Conservation (phyloP, 2,888 invertebrate species). For the Sphecodes monilicornis region DNA sequence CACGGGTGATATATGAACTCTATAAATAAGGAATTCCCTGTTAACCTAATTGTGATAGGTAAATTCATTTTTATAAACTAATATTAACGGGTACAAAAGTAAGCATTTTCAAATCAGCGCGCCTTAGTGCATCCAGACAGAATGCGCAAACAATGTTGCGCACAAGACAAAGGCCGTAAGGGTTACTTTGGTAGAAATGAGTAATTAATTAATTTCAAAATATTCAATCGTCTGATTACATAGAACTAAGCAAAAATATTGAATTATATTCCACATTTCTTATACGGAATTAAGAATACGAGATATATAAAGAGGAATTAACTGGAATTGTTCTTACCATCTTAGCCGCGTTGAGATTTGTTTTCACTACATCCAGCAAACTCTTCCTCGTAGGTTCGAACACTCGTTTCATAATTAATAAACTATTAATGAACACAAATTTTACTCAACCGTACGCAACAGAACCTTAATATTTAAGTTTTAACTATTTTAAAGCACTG, state of each 20-base stretch:
- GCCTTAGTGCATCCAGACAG: neutral
- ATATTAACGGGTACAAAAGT: neutral
- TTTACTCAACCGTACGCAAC: neutral
- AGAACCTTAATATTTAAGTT: neutral
- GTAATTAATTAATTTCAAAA: neutral
- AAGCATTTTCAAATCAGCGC: neutral
- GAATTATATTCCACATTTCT: neutral
- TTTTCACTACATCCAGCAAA: slow-evolving; percentile 70
- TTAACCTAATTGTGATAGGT: neutral
- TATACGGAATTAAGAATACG: neutral
- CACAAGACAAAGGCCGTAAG: neutral
- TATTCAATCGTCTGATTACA: neutral
- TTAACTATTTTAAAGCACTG: neutral
- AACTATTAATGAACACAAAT: neutral
- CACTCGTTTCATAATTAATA: slow-evolving; percentile 51
- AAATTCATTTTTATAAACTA: neutral
- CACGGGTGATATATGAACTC: slow-evolving; percentile 70
- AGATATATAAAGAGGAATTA: neutral
- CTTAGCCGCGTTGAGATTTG: slow-evolving; percentile 66
- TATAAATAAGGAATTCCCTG: slow-evolving; percentile 49
- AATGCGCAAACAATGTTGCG: neutral
- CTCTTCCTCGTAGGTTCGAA: slow-evolving; percentile 67
- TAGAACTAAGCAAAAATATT: neutral
- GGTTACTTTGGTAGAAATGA: neutral
- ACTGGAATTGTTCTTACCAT: slow-evolving; percentile 61